Evolutionary conservation across 2,797 vertebrate species (phyloP).

Genomic region (Lepilemur septentrionalis): DNA sequence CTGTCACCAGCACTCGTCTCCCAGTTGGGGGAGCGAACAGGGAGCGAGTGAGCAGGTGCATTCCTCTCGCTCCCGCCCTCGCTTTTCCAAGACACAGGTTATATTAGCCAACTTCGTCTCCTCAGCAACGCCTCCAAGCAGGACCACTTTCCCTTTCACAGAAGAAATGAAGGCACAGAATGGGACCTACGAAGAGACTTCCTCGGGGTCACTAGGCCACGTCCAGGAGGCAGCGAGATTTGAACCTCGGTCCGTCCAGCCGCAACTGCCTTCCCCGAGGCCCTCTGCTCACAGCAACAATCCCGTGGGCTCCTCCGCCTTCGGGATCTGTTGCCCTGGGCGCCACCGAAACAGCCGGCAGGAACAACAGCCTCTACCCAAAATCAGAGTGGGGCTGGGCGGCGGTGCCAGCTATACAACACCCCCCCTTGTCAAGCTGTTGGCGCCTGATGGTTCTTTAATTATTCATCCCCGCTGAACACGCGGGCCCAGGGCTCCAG

Average conservation of each 20-base stretch:
- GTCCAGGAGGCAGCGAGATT: not conserved
- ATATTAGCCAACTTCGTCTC: not conserved
- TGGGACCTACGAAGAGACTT: not conserved
- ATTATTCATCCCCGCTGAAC: conserved; percentile 59
- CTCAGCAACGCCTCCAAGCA: not conserved
- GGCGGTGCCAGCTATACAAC: not conserved
- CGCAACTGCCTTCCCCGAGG: not conserved
- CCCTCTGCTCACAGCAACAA: not conserved
- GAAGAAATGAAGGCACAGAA: not conserved
- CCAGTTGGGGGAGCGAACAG: not conserved
- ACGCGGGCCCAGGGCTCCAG: conserved; percentile 22
- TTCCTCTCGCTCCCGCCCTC: not conserved
- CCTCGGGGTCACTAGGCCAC: too few species aligned
- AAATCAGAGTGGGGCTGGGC: conserved; percentile 41
- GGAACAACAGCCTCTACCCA: not conserved
- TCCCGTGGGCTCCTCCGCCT: not conserved
- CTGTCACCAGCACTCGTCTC: fast-evolving
- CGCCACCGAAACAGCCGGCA: not conserved
- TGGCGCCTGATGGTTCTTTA: conserved; percentile 50
- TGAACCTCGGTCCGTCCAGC: not conserved
- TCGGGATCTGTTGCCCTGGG: not conserved
- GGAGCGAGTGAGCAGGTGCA: not conserved
- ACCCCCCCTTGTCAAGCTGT: conserved; percentile 9
- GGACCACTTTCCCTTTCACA: not conserved
- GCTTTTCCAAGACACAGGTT: not conserved